Percentiles rank a stretch among this genome's conserved stretches.
Evolutionary conservation across 2,797 vertebrate species (phyloP).

Genomic region (Pelodytes ibericus): DNA sequence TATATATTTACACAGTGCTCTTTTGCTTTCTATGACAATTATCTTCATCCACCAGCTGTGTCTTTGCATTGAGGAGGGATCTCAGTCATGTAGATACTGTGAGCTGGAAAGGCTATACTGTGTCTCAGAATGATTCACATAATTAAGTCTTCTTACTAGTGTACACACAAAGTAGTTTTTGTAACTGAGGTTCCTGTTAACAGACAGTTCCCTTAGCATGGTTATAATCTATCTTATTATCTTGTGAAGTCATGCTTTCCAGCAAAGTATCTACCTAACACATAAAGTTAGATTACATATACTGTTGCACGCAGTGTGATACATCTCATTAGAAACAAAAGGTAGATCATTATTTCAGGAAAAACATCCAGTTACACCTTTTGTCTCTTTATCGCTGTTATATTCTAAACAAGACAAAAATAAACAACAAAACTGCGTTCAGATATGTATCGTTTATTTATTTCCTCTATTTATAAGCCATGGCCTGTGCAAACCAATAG

Average conservation of each 20-base stretch:
- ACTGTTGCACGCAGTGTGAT: slow-evolving; percentile 16
- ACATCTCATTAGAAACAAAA: slow-evolving; percentile 35
- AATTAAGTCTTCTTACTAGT: slow-evolving; percentile 17
- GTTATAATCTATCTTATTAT: slow-evolving; percentile 30
- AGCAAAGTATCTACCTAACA: slow-evolving; percentile 3
- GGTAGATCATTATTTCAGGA: slow-evolving; percentile 11
- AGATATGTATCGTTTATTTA: slow-evolving; percentile 32
- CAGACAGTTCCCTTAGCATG: not conserved
- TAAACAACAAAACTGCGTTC: slow-evolving; percentile 7
- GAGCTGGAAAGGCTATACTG: not conserved
- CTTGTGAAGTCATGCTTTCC: slow-evolving; percentile 24
- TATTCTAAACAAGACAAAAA: slow-evolving; percentile 16
- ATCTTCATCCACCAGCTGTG: not conserved
- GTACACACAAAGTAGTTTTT: slow-evolving; percentile 24
- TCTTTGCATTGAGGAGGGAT: not conserved
- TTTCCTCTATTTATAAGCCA: slow-evolving; percentile 28
- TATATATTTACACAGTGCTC: too few relatives aligned
- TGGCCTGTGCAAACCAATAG: not conserved
- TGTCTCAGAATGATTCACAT: not conserved
- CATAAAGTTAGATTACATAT: not conserved
- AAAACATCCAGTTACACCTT: slow-evolving; percentile 16
- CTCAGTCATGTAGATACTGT: not conserved
- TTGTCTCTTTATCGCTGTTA: slow-evolving; percentile 15
- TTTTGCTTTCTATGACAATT: not conserved
- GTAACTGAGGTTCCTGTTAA: slow-evolving; percentile 3